These are phyloP conservation scores for Hemicordylus capensis DNA, from an alignment of 2,113 vertebrate species.

Conservation along the genomic window DNA sequence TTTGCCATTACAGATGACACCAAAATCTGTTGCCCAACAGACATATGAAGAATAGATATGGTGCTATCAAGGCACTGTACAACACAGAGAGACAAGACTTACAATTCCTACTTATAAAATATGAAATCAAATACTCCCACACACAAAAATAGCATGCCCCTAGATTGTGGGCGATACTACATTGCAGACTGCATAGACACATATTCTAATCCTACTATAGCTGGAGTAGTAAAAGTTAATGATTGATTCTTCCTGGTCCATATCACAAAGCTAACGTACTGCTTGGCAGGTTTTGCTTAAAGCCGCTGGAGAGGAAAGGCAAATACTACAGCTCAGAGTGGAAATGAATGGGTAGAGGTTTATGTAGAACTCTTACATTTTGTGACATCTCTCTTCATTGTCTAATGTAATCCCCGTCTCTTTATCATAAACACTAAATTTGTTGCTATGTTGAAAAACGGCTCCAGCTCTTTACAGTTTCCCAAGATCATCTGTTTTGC, in stretches of 20 bases:
- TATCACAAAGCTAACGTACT: not conserved
- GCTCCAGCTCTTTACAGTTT: constrained; percentile 1
- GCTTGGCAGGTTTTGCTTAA: not conserved
- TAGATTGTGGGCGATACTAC: not conserved
- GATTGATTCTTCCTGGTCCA: not conserved
- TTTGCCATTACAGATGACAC: not conserved
- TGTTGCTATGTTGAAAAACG: constrained; percentile 11
- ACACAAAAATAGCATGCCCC: not conserved
- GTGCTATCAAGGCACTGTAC: not conserved
- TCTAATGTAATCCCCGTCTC: constrained; percentile 1
- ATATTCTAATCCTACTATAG: not conserved
- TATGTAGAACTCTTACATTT: not conserved
- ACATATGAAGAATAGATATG: not conserved
- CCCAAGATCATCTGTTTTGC: constrained; percentile 1
- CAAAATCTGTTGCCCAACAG: not conserved
- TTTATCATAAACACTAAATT: constrained; percentile 18
- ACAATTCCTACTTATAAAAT: not conserved
- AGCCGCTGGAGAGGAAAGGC: not conserved
- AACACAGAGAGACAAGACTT: not conserved
- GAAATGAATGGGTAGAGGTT: not conserved
- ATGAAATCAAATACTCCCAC: not conserved
- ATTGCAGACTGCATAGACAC: not conserved
- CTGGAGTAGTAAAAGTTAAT: not conserved
- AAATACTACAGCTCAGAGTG: not conserved
- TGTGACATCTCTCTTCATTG: not conserved